Evolutionary conservation across 2,888 invertebrate genomes (phyloP).

Genomic region (Eupeodes latifasciatus): DNA sequence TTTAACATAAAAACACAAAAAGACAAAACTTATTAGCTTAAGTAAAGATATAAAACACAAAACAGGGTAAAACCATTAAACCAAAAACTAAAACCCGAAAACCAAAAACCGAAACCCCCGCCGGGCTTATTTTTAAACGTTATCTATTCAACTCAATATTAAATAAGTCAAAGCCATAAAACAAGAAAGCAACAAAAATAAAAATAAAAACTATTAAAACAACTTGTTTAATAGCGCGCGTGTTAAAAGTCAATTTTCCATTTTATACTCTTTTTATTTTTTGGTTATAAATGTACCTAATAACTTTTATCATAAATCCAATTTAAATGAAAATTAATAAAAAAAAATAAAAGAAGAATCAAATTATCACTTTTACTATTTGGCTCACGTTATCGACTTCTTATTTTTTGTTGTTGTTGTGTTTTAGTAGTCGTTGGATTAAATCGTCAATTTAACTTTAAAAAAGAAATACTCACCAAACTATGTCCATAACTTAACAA

Average conservation of each 20-base stretch:
- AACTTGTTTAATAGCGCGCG: background rate
- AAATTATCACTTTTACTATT: constrained; percentile 45
- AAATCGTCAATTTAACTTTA: constrained; percentile 21
- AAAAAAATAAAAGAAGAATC: constrained; percentile 14
- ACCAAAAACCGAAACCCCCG: background rate
- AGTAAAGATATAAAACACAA: too few relatives aligned
- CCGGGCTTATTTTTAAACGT: background rate
- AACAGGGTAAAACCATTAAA: too few relatives aligned
- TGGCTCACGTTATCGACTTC: background rate
- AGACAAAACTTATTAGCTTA: too few relatives aligned
- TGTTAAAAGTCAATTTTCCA: constrained; percentile 23
- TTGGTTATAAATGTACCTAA: background rate
- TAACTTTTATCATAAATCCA: background rate
- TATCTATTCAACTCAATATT: background rate
- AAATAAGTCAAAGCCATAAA: background rate
- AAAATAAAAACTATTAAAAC: background rate
- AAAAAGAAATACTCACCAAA: background rate
- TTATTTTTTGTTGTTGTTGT: too few relatives aligned
- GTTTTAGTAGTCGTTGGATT: constrained; percentile 16
- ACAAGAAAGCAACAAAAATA: background rate
- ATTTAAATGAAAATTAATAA: background rate
- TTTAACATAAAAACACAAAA: too few relatives aligned
- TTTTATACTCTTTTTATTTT: background rate
- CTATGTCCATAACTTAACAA: background rate
- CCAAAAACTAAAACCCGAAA: too few relatives aligned